Evolutionary conservation across 2,113 vertebrate species (phyloP).

Genomic region (Phylloscopus trochilus): DNA sequence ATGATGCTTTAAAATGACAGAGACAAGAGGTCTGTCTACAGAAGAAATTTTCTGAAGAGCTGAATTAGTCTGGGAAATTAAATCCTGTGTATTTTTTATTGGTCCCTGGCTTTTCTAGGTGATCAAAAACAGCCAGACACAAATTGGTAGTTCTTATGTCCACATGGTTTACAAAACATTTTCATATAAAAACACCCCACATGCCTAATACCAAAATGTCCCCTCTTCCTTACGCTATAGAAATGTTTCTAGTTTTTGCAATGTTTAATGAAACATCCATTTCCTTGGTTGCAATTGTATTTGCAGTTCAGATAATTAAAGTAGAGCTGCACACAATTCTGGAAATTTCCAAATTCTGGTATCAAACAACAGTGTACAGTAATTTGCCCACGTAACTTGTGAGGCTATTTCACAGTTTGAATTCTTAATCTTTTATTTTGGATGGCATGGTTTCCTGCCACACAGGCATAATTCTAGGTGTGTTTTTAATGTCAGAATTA

Average conservation of each 20-base stretch:
- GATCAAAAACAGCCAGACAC: neutral
- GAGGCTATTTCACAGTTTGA: neutral
- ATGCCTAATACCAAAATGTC: neutral
- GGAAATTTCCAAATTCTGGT: neutral
- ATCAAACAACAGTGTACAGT: neutral
- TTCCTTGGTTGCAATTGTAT: neutral
- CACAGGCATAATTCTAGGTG: neutral
- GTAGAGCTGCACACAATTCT: neutral
- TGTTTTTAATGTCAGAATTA: neutral
- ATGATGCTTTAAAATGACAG: neutral
- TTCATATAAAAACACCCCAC: accelerated
- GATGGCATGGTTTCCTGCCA: neutral
- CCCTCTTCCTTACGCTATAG: neutral
- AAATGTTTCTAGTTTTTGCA: neutral
- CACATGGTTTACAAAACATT: neutral
- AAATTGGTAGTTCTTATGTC: neutral
- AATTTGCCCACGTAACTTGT: neutral
- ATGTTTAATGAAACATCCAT: neutral
- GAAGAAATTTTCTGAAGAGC: neutral
- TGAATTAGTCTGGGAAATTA: neutral
- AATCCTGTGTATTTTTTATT: neutral
- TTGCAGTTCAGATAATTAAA: neutral
- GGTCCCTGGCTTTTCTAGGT: neutral
- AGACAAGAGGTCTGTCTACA: neutral
- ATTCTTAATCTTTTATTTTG: neutral